phyloP scores from a whole-genome alignment of 2,113 vertebrate genomes.

The Nerophis ophidion region DNA sequence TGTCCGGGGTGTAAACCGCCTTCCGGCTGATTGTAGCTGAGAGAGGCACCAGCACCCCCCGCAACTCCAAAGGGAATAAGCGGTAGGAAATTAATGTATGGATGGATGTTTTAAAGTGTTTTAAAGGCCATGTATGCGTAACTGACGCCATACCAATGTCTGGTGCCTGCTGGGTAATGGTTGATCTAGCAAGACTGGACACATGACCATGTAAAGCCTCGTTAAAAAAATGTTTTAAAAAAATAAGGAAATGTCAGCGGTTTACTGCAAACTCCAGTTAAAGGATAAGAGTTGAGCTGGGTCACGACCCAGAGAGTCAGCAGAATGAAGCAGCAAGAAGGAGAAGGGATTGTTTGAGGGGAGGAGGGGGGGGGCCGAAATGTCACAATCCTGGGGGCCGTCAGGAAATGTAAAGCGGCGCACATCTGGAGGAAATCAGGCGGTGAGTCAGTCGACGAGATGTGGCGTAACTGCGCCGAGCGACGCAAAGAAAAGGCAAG shows the following conservation, averaged over 20 bases:
- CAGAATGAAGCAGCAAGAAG: background rate
- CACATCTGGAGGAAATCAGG: conserved; percentile 73
- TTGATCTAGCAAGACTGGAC: background rate
- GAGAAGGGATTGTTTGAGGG: background rate
- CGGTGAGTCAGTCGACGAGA: conserved; percentile 65
- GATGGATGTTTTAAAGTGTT: too few relatives aligned
- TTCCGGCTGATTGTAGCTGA: too few relatives aligned
- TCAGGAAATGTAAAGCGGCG: conserved; percentile 60
- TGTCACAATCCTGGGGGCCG: conserved; percentile 57
- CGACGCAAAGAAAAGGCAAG: too few relatives aligned
- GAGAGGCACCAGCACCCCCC: too few relatives aligned
- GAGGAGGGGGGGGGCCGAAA: conserved; percentile 29
- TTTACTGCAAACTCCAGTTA: conserved; percentile 29
- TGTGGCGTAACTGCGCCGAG: conserved; percentile 54
- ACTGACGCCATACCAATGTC: too few relatives aligned
- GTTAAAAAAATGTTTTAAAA: conserved; percentile 13
- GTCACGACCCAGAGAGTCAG: background rate
- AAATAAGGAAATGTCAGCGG: conserved; percentile 28
- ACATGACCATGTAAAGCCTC: background rate
- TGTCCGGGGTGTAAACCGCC: too few relatives aligned
- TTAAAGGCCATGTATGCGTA: too few relatives aligned
- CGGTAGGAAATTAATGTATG: too few relatives aligned
- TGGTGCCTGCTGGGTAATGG: background rate
- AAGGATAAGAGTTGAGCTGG: conserved; percentile 54
- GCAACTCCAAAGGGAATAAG: too few relatives aligned